phyloP scores from a whole-genome alignment of 2,113 vertebrate species.

The Burhinus oedicnemus region DNA sequence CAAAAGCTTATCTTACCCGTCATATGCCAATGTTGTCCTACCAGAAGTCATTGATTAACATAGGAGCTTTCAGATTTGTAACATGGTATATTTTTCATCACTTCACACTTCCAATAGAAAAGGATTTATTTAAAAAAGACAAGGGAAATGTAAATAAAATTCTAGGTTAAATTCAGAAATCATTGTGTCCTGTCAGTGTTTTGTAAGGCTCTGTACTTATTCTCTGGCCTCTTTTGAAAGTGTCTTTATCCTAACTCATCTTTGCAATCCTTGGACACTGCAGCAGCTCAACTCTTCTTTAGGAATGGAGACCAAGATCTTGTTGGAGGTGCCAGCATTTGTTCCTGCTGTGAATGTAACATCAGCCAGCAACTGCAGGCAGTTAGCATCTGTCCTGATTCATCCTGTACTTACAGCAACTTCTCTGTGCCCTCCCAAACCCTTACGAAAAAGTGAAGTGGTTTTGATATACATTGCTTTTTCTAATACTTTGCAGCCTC shows the following conservation, averaged over 20 bases:
- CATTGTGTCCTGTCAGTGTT: background rate
- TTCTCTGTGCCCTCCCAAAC: background rate
- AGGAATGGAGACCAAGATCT: background rate
- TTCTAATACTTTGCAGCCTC: background rate
- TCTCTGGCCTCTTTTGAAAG: background rate
- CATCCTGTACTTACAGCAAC: background rate
- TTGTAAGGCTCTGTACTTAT: background rate
- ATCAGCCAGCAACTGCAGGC: background rate
- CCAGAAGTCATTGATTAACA: background rate
- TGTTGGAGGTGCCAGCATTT: background rate
- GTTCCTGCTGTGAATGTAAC: background rate
- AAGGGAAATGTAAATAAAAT: background rate
- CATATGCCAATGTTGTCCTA: background rate
- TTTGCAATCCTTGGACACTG: background rate
- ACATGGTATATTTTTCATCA: background rate
- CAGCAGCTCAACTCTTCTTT: background rate
- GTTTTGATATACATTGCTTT: background rate
- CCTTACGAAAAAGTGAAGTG: background rate
- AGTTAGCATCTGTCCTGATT: background rate
- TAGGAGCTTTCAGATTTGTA: background rate
- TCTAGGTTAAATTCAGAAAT: background rate
- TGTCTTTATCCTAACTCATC: background rate
- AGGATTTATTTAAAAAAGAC: background rate
- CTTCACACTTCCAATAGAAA: background rate
- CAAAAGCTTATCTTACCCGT: background rate